Conservation (phyloP, 2,888 invertebrate species). For the Hedychridium roseum region DNA sequence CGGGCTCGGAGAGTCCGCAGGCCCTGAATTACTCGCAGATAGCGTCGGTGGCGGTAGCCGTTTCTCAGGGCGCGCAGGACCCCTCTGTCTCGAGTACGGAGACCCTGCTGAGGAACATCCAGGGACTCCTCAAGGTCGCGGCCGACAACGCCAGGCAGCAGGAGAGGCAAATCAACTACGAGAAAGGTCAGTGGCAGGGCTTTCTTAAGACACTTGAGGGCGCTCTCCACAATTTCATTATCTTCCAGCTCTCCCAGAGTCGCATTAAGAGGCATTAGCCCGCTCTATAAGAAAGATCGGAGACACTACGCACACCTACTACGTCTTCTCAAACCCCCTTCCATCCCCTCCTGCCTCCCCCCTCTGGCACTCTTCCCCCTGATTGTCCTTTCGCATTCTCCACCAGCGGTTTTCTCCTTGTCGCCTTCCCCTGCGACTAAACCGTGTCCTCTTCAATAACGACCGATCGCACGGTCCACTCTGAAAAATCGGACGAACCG, state of each 20-base stretch:
- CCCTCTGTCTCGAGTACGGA: constrained; percentile 85
- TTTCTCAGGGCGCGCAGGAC: constrained; percentile 68
- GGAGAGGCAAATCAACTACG: constrained; percentile 94
- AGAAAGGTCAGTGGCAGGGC: constrained; percentile 82
- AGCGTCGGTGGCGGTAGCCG: constrained; percentile 71
- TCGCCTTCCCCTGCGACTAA: constrained; percentile 11
- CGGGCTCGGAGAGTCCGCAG: constrained; percentile 67
- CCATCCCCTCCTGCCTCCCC: constrained; percentile 14
- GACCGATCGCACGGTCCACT: too few relatives aligned
- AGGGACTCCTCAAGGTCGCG: constrained; percentile 95
- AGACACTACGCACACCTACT: not conserved
- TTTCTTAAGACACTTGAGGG: constrained; percentile 62
- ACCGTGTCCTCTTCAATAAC: too few relatives aligned
- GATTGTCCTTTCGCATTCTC: constrained; percentile 2
- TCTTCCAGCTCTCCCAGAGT: constrained; percentile 60
- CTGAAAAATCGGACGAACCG: too few relatives aligned
- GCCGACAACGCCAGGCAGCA: constrained; percentile 96
- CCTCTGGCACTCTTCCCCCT: constrained; percentile 5
- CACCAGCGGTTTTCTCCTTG: constrained; percentile 3
- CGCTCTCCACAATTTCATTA: constrained; percentile 64
- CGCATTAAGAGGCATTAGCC: constrained; percentile 58
- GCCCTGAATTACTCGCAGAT: constrained; percentile 85
- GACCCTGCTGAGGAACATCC: constrained; percentile 92
- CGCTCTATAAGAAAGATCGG: not conserved
- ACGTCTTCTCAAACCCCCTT: constrained; percentile 2